Evolutionary conservation across 2,113 vertebrate genomes (phyloP).

Genomic region (Datnioides undecimradiatus): DNA sequence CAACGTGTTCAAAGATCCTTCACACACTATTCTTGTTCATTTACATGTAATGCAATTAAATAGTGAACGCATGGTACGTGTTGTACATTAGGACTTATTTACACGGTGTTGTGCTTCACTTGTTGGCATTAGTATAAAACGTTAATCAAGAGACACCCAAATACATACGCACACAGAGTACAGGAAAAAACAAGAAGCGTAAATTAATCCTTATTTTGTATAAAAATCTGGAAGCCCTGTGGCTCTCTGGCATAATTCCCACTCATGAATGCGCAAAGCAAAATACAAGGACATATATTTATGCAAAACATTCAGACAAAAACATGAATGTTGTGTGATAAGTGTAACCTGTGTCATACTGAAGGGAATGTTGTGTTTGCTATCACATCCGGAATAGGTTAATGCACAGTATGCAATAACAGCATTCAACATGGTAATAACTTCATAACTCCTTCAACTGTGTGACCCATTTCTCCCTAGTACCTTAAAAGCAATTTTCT

Average conservation of each 20-base stretch:
- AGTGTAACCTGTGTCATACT: not conserved
- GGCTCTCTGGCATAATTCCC: not conserved
- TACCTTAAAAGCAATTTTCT: conserved; percentile 6
- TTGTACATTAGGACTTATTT: not conserved
- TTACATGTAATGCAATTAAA: not conserved
- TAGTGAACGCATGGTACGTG: not conserved
- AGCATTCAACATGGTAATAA: not conserved
- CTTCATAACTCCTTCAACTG: not conserved
- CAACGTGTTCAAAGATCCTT: not conserved
- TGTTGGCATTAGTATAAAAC: not conserved
- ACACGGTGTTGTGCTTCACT: not conserved
- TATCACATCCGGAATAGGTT: not conserved
- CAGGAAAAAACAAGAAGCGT: too few relatives aligned
- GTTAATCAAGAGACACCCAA: not conserved
- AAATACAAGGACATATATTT: not conserved
- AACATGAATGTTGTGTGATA: not conserved
- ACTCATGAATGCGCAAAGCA: not conserved
- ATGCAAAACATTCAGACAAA: not conserved
- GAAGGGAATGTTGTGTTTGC: not conserved
- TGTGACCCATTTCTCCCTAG: not conserved
- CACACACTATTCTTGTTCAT: not conserved
- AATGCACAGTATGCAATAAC: not conserved
- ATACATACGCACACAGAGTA: not conserved
- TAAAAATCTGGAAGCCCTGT: not conserved
- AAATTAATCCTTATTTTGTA: not conserved